Evolutionary conservation across 2,797 vertebrate species (phyloP).

Genomic region (Knipowitschia caucasica): DNA sequence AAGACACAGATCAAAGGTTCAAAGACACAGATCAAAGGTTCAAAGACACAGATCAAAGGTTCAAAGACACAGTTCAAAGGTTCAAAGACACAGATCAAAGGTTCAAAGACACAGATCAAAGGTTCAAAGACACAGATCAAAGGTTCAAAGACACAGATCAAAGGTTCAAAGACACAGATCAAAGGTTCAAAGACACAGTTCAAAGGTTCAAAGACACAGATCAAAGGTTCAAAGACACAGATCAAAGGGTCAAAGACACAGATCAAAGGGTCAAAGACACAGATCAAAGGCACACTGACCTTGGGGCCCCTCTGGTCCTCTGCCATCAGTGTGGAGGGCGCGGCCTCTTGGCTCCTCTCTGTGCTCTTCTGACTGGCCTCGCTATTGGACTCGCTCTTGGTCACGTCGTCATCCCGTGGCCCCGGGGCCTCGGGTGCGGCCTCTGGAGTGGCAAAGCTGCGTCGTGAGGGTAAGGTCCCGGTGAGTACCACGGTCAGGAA

Average conservation of each 20-base stretch:
- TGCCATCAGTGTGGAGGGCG: conserved; percentile 85
- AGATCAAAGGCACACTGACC: neutral
- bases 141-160: neutral
- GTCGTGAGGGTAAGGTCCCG: conserved; percentile 76
- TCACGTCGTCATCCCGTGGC: conserved; percentile 77
- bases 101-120: no score
- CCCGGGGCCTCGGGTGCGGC: conserved; percentile 61
- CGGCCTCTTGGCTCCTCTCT: conserved; percentile 86
- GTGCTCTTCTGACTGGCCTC: conserved; percentile 89
- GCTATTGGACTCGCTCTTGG: conserved; percentile 84
- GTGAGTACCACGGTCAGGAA: conserved; percentile 87
- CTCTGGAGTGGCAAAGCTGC: conserved; percentile 72
- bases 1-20: neutral
- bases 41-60: neutral
- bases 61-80: no score
- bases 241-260: neutral
- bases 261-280: neutral
- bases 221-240: neutral
- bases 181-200: neutral
- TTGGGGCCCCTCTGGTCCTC: conserved; percentile 85
- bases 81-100: neutral
- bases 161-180: neutral
- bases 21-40: no score
- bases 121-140: neutral
- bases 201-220: neutral